These are phyloP conservation scores for Lepidonotus clava DNA, from an alignment of 2,888 invertebrate species.

Conservation along the genomic window DNA sequence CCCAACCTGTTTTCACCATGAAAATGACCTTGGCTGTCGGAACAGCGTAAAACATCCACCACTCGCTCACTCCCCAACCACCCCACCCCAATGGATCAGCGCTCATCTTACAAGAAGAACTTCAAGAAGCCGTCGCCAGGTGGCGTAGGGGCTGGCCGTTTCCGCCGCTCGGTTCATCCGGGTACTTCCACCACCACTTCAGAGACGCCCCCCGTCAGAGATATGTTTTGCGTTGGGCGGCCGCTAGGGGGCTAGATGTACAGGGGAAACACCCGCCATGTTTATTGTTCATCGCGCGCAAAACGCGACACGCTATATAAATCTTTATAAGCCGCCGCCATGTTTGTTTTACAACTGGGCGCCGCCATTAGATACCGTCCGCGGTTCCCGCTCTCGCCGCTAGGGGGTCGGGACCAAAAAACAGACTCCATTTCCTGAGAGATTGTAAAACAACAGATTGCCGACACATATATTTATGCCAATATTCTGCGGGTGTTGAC, in stretches of 20 bases:
- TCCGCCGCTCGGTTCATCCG: too few species aligned
- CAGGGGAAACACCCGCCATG: constrained; percentile 32
- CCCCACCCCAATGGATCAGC: neutral
- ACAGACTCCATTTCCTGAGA: constrained; percentile 23
- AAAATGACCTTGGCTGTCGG: too few species aligned
- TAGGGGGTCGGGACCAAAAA: neutral
- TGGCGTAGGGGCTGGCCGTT: too few species aligned
- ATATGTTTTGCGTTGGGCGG: constrained; percentile 43
- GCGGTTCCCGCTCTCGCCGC: neutral
- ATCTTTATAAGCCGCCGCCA: constrained; percentile 32
- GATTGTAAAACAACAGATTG: constrained; percentile 47
- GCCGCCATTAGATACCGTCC: neutral
- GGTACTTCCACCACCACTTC: too few species aligned
- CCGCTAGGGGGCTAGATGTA: neutral
- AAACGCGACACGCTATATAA: constrained; percentile 42
- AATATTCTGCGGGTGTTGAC: constrained; percentile 40
- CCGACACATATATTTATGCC: constrained; percentile 19
- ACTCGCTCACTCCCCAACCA: neutral
- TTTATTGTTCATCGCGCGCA: constrained; percentile 10
- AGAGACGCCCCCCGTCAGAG: neutral
- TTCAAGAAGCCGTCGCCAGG: too few species aligned
- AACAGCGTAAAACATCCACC: too few species aligned
- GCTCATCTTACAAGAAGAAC: neutral
- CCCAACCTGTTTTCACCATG: too few species aligned
- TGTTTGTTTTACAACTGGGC: constrained; percentile 35